Conservation (phyloP, 2,797 vertebrate genomes). For the Anabacerthia variegaticeps region DNA sequence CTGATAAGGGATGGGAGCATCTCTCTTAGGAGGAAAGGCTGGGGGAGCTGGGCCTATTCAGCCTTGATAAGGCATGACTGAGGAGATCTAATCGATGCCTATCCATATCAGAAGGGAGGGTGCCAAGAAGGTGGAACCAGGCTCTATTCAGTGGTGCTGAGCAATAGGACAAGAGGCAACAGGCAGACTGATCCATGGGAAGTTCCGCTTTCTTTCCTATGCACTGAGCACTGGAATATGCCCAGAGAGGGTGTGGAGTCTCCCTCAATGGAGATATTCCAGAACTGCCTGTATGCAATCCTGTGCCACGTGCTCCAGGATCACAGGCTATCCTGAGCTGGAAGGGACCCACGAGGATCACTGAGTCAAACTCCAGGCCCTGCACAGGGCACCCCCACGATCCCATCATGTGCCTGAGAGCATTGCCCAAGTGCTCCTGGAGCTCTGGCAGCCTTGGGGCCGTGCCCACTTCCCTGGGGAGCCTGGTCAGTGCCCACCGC, state of each 20-base stretch:
- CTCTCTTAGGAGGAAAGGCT: background rate
- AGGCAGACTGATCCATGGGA: background rate
- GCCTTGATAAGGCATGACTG: background rate
- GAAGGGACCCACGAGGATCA: background rate
- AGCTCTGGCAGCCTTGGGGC: accelerated
- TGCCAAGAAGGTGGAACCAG: background rate
- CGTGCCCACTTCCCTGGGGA: background rate
- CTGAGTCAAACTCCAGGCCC: accelerated
- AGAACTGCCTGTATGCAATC: accelerated
- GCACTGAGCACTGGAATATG: background rate
- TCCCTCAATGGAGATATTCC: background rate
- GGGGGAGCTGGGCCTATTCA: background rate
- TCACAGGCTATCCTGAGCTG: background rate
- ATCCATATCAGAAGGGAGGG: background rate
- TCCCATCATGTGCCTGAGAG: background rate
- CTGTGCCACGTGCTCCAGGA: background rate
- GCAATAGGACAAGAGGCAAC: background rate
- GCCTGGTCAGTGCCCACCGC: background rate
- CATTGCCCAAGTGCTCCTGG: accelerated
- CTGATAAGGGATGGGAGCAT: background rate
- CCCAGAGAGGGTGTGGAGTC: background rate
- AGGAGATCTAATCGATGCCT: background rate
- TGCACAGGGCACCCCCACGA: background rate
- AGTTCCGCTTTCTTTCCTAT: background rate
- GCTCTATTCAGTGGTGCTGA: too few species aligned